Conservation (phyloP, 2,797 vertebrate genomes). For the Scomberomorus guttatus region DNA sequence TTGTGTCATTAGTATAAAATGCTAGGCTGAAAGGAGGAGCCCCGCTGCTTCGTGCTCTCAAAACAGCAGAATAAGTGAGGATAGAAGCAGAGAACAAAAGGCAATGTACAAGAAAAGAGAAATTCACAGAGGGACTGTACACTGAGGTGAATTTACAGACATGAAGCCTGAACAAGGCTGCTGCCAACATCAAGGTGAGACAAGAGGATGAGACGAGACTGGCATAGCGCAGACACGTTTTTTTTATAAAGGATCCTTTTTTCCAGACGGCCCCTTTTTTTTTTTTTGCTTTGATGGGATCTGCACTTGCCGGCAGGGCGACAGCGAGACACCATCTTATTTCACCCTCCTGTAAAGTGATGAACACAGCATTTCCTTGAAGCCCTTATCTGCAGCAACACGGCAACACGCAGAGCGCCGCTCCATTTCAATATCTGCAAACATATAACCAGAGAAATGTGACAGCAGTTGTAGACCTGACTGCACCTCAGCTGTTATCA, state of each 20-base stretch:
- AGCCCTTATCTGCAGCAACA: slow-evolving; percentile 68
- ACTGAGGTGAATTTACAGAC: slow-evolving; percentile 19
- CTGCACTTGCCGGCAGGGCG: slow-evolving; percentile 41
- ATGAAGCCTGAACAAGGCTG: not conserved
- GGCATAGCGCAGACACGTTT: not conserved
- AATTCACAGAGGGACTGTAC: slow-evolving; percentile 13
- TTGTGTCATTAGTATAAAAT: slow-evolving; percentile 45
- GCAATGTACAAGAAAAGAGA: not conserved
- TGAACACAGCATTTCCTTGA: slow-evolving; percentile 66
- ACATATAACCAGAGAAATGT: slow-evolving; percentile 46
- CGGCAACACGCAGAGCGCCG: slow-evolving; percentile 39
- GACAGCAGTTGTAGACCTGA: slow-evolving; percentile 38
- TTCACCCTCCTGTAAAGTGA: slow-evolving; percentile 59
- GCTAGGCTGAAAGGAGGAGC: slow-evolving; percentile 9
- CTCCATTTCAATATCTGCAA: slow-evolving; percentile 54
- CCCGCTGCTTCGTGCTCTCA: slow-evolving; percentile 10
- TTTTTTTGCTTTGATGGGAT: slow-evolving; percentile 40
- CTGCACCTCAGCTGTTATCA: slow-evolving; percentile 46
- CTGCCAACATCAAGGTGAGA: slow-evolving; percentile 1
- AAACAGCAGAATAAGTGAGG: slow-evolving; percentile 21
- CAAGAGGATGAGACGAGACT: slow-evolving; percentile 14
- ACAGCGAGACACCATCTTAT: slow-evolving; percentile 56
- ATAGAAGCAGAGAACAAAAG: not conserved
- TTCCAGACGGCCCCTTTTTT: not conserved
- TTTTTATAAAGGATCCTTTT: slow-evolving; percentile 18